Conservation (phyloP, 2,113 vertebrate species). For the Maccullochella peelii region DNA sequence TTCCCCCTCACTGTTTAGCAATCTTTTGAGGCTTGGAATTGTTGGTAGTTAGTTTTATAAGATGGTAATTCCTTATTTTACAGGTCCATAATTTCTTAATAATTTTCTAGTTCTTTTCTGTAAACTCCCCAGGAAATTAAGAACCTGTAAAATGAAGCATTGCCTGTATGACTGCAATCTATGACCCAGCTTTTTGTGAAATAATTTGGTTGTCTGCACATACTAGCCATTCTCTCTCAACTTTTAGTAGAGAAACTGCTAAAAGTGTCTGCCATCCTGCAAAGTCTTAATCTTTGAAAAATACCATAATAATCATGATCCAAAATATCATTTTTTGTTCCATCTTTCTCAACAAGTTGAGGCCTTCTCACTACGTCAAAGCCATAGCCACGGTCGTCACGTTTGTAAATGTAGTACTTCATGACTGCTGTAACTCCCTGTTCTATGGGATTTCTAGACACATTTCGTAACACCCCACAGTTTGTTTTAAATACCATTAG, state of each 20-base stretch:
- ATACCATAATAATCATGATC: too few relatives aligned
- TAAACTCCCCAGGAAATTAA: background rate
- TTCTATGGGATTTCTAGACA: constrained; percentile 65
- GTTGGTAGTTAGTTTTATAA: constrained; percentile 24
- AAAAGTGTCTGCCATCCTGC: constrained; percentile 36
- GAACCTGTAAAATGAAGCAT: background rate
- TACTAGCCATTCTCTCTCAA: constrained; percentile 44
- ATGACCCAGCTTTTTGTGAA: constrained; percentile 15
- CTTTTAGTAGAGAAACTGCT: constrained; percentile 43
- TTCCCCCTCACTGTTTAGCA: background rate
- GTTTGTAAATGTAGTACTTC: constrained; percentile 41
- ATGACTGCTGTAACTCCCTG: constrained; percentile 45
- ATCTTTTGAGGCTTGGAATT: background rate
- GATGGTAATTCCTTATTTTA: constrained; percentile 5
- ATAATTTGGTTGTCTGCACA: constrained; percentile 45
- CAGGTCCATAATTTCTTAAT: background rate
- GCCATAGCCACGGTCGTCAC: constrained; percentile 32
- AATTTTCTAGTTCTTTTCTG: background rate
- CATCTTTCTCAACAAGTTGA: constrained; percentile 8
- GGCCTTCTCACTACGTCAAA: constrained; percentile 35
- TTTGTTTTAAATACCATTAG: constrained; percentile 22
- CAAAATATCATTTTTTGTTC: constrained; percentile 4
- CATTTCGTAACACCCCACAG: constrained; percentile 42
- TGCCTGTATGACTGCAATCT: constrained; percentile 18
- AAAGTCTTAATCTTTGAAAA: constrained; percentile 27